phyloP scores from a whole-genome alignment of 2,888 invertebrate genomes.

The Scaptomyza parva region DNA sequence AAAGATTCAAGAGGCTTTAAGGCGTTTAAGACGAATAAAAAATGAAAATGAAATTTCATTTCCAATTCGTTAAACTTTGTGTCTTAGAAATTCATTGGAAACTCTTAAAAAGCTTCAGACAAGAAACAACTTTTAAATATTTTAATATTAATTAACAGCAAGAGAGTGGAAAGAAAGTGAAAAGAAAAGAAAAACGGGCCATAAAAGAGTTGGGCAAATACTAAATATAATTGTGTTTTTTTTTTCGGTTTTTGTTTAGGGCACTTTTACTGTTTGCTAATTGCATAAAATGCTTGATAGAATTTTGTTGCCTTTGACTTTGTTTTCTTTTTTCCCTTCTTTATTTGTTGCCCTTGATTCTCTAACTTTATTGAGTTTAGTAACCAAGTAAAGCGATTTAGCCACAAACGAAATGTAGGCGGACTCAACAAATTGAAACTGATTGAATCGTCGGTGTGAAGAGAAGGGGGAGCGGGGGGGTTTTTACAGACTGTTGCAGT shows the following conservation, averaged over 20 bases:
- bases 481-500: constrained; percentile 25
- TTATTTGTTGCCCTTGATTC: neutral
- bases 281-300: constrained; percentile 56
- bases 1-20: too few relatives aligned
- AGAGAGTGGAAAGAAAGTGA: neutral
- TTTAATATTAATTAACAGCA: constrained; percentile 74
- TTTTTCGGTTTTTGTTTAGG: constrained; percentile 6
- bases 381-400: constrained; percentile 35
- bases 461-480: neutral
- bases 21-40: too few relatives aligned
- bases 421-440: constrained; percentile 48
- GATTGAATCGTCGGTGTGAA: constrained; percentile 44
- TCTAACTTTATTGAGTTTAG: constrained; percentile 50
- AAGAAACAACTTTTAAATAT: constrained; percentile 48
- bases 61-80: neutral
- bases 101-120: neutral
- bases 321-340: constrained; percentile 1
- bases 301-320: constrained; percentile 49
- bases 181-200: neutral
- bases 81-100: neutral
- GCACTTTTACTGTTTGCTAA: constrained; percentile 46
- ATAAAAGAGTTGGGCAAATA: constrained; percentile 43
- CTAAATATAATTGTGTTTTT: constrained; percentile 40
- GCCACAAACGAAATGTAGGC: constrained; percentile 24
- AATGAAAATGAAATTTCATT: neutral